Evolutionary conservation across 2,888 invertebrate genomes (phyloP).

Genomic region (Drosophila atroscutellata): DNA sequence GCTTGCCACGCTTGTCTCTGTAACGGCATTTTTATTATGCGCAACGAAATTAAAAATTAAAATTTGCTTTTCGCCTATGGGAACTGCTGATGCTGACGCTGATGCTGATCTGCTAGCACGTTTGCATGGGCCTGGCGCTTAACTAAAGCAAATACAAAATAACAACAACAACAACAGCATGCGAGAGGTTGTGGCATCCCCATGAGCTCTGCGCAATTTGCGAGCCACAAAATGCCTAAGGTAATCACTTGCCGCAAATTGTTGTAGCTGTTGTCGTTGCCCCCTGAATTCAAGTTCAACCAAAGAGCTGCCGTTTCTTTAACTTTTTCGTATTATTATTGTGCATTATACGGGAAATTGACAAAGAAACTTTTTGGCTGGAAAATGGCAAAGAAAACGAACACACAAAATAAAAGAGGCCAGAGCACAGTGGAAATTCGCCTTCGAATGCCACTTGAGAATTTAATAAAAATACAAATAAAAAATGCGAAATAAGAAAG

Average conservation of each 20-base stretch:
- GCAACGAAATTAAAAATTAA: slow-evolving; percentile 78
- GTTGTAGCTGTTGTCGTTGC: slow-evolving; percentile 26
- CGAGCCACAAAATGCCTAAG: slow-evolving; percentile 73
- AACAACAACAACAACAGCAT: slow-evolving; percentile 26
- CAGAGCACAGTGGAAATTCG: slow-evolving; percentile 50
- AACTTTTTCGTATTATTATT: slow-evolving; percentile 61
- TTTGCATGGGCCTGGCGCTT: slow-evolving; percentile 20
- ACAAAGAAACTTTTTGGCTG: slow-evolving; percentile 74
- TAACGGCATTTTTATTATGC: slow-evolving; percentile 69
- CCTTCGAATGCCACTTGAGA: slow-evolving; percentile 78
- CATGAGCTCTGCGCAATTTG: slow-evolving; percentile 74
- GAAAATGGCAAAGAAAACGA: slow-evolving; percentile 66
- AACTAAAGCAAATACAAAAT: slow-evolving; percentile 49
- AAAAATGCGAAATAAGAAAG: slow-evolving; percentile 6
- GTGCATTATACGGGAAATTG: slow-evolving; percentile 78
- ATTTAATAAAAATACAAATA: slow-evolving; percentile 70
- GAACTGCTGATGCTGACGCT: slow-evolving; percentile 53
- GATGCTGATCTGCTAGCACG: slow-evolving; percentile 59
- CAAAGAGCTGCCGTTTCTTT: slow-evolving; percentile 60
- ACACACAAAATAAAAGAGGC: slow-evolving; percentile 7
- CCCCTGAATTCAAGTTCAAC: slow-evolving; percentile 62
- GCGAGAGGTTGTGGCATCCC: slow-evolving; percentile 51
- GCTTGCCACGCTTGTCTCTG: slow-evolving; percentile 11
- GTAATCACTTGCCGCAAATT: slow-evolving; percentile 71
- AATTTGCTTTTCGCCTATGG: slow-evolving; percentile 57